Evolutionary conservation across 2,888 invertebrate species (phyloP), one percentile per base, ranked within the genome.

Genomic region (Physocephala rufipes): DNA sequence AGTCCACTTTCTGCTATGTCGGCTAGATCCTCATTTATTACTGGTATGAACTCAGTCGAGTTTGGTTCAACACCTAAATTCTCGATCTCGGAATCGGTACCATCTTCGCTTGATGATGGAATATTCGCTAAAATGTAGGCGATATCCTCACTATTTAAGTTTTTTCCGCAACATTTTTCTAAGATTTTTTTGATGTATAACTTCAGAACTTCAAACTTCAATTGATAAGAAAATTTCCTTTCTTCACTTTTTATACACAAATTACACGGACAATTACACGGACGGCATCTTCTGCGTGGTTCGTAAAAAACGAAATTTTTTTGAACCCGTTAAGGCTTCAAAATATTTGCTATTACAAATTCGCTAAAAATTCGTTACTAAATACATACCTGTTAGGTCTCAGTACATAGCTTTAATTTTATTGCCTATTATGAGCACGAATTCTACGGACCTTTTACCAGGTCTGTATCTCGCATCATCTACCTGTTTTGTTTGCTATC

Each of bases 121-220:
- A 51, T 51, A 7, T 51, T 16, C 51, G 16, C 1, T 7, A 51
- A 51, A 2, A 51, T 51, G 19, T 51, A 51, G 12, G 51, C 9
- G 5, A 51, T 51, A n/a, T 51, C 51, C 51, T 51, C 9, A 51
- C n/a, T 51, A 51, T 16, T 51, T 51, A 45, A 51, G 19, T 51
- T 51, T 51, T 12, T 51, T 51, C n/a, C 51, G 2, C 7, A 15
- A 51, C 51, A 51, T 51, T 16, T 51, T 21, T 19, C 12, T 51
- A n/a, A 51, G 16, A 51, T 51, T 51, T 51, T 51, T 19, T 51
- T 19, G 19, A 19, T n/a, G n/a, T n/a, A n/a, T n/a, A n/a, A n/a
- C n/a, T n/a, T n/a, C n/a, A n/a, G n/a, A n/a, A n/a, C n/a, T 51
- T 51, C 51, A 1, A 51, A 51, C 13, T 51, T 51, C n/a, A 1